Conservation (phyloP, 2,888 invertebrate species). For the Cordilura impudica region DNA sequence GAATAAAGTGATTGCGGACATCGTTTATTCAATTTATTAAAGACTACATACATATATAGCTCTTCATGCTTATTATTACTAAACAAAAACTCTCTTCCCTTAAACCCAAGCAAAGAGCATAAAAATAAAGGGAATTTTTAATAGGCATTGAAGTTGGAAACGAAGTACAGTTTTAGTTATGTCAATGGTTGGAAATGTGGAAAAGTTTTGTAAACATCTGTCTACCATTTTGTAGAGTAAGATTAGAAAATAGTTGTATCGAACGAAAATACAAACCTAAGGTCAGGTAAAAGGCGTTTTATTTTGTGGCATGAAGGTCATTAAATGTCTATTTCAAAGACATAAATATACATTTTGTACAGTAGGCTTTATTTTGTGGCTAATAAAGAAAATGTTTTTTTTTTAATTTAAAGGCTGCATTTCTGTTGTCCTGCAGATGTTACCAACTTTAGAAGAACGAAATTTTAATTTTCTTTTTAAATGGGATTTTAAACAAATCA, state of each 20-base stretch:
- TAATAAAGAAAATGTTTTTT: not conserved
- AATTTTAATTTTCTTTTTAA: too few species aligned
- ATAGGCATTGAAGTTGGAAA: not conserved
- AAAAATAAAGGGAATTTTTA: constrained; percentile 47
- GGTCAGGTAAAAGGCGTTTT: constrained; percentile 49
- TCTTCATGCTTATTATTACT: not conserved
- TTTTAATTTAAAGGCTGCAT: not conserved
- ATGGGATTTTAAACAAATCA: too few species aligned
- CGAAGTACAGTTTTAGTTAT: constrained; percentile 33
- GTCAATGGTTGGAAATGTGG: constrained; percentile 2
- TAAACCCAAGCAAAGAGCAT: not conserved
- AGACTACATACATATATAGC: not conserved
- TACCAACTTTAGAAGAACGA: too few species aligned
- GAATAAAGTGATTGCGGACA: not conserved
- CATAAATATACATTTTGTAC: constrained; percentile 12
- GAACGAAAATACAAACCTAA: constrained; percentile 7
- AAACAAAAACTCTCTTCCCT: not conserved
- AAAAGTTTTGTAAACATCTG: constrained; percentile 37
- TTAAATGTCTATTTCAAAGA: constrained; percentile 4
- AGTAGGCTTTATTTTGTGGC: not conserved
- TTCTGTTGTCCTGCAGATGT: not conserved
- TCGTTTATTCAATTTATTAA: not conserved
- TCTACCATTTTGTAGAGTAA: constrained; percentile 21
- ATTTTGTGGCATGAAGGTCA: constrained; percentile 35
- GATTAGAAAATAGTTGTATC: not conserved